Conservation (phyloP, 1,140 invertebrate genomes). For the Drosophila orena region DNA sequence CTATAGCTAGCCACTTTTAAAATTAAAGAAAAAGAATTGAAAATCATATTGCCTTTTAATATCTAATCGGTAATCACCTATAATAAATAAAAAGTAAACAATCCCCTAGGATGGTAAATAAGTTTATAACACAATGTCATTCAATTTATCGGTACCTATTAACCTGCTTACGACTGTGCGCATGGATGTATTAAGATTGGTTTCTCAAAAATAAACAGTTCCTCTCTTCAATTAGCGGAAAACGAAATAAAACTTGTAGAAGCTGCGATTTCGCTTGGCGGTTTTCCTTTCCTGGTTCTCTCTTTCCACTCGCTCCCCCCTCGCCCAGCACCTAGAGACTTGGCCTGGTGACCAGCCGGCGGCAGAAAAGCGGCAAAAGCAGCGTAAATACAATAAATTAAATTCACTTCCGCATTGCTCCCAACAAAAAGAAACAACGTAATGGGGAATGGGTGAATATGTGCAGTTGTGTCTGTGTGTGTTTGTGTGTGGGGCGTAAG, state of each 20-base stretch:
- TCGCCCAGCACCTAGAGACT: conserved; percentile 12
- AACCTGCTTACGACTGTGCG: conserved; percentile 21
- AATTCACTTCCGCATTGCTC: conserved; percentile 85
- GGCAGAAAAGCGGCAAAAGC: conserved; percentile 53
- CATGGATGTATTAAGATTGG: conserved; percentile 48
- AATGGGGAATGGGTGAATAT: conserved; percentile 56
- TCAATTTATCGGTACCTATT: background rate
- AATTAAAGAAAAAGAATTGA: too few relatives aligned
- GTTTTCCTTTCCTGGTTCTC: conserved; percentile 60
- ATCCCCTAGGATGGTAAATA: background rate
- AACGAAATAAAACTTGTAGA: conserved; percentile 61
- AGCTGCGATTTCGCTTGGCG: conserved; percentile 41
- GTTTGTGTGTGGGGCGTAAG: conserved; percentile 43
- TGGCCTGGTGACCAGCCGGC: conserved; percentile 58
- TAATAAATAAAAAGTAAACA: too few relatives aligned
- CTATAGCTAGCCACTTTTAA: background rate
- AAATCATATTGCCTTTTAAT: too few relatives aligned
- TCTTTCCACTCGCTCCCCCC: conserved; percentile 1
- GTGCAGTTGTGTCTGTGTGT: conserved; percentile 44
- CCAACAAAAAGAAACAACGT: conserved; percentile 72
- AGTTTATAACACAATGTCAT: background rate
- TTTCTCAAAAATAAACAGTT: conserved; percentile 34
- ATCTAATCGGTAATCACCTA: too few relatives aligned
- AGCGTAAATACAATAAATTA: conserved; percentile 84
- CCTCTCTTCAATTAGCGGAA: conserved; percentile 71